Percentiles rank a stretch among this genome's conserved stretches.
phyloP scores from a whole-genome alignment of 2,113 vertebrate species.

The Otocyon megalotis region DNA sequence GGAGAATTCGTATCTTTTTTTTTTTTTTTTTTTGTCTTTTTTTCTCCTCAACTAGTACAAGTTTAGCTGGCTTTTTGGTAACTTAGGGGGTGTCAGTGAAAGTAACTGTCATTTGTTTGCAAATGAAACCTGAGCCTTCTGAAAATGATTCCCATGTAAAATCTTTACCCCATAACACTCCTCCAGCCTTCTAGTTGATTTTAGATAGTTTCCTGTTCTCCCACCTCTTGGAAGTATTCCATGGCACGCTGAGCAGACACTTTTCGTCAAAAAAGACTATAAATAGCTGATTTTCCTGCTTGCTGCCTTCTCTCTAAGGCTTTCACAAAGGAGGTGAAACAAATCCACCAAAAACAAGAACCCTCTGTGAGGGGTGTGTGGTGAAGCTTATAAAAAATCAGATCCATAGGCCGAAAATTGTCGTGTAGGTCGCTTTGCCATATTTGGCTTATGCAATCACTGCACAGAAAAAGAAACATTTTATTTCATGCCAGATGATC shows the following conservation, averaged over 20 bases:
- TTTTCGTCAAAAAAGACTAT: constrained; percentile 79
- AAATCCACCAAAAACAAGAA: constrained; percentile 74
- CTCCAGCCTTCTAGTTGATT: constrained; percentile 75
- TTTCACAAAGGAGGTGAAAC: constrained; percentile 72
- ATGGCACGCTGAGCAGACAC: constrained; percentile 75
- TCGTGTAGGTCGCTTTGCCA: constrained; percentile 27
- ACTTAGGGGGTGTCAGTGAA: constrained; percentile 48
- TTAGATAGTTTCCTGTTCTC: constrained; percentile 82
- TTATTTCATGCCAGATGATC: constrained; percentile 60
- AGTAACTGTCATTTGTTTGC: constrained; percentile 80
- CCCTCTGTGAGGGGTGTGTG: neutral
- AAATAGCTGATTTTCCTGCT: constrained; percentile 77
- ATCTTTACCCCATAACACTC: constrained; percentile 72
- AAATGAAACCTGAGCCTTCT: constrained; percentile 75
- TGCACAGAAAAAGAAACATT: neutral
- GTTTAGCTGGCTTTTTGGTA: constrained; percentile 50
- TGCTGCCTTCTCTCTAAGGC: constrained; percentile 68
- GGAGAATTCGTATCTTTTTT: neutral
- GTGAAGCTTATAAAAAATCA: constrained; percentile 41
- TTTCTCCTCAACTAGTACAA: constrained; percentile 44
- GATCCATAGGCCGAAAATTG: constrained; percentile 8
- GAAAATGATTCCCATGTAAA: constrained; percentile 72
- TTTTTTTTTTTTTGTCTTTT: neutral
- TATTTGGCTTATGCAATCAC: constrained; percentile 28
- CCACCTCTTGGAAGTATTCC: constrained; percentile 81